Conservation (phyloP, 1,140 invertebrate species). For the Sitophilus oryzae region DNA sequence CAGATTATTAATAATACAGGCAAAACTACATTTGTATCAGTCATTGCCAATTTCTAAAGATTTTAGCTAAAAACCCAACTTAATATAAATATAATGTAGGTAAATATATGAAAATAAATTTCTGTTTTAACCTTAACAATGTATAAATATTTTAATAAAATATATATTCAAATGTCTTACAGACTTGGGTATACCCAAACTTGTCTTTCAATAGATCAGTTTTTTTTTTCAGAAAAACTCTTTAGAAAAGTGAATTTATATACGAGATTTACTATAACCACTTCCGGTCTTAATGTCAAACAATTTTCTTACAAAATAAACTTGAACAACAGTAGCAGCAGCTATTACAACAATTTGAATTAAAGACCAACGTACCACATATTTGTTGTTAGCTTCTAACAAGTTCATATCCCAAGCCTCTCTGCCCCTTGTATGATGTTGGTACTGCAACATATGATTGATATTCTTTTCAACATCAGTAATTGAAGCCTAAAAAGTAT, state of each 20-base stretch:
- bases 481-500: constrained; percentile 60
- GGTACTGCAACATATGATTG: constrained; percentile 77
- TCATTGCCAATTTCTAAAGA: neutral
- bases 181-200: too few relatives aligned
- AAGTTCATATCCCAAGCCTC: constrained; percentile 78
- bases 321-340: constrained; percentile 68
- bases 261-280: constrained; percentile 48
- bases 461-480: constrained; percentile 75
- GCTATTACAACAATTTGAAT: constrained; percentile 78
- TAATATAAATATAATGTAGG: too few relatives aligned
- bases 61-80: too few relatives aligned
- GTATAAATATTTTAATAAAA: neutral
- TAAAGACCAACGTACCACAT: constrained; percentile 82
- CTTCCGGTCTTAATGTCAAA: constrained; percentile 70
- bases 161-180: too few relatives aligned
- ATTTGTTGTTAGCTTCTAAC: constrained; percentile 74
- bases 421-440: constrained; percentile 69
- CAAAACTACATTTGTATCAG: neutral
- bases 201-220: too few relatives aligned
- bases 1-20: neutral
- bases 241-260: too few relatives aligned
- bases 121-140: constrained; percentile 6
- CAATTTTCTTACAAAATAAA: constrained; percentile 82
- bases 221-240: too few relatives aligned
- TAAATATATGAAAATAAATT: constrained; percentile 22